Evolutionary conservation across 1,140 invertebrate species (phyloP).

Genomic region (Asobara japonica): DNA sequence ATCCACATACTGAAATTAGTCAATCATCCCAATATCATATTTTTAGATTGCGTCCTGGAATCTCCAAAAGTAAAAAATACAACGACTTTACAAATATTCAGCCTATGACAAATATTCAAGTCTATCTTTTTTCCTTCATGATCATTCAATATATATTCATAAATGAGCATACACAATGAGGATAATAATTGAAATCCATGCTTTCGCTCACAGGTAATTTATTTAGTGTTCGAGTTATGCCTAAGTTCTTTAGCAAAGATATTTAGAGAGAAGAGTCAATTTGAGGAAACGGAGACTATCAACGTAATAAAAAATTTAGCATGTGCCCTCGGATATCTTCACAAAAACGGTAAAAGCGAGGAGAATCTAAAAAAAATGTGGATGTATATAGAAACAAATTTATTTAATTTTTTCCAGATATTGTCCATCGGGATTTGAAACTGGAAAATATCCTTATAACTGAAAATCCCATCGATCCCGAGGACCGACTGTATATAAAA

Average conservation of each 20-base stretch:
- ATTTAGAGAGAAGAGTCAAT: constrained; percentile 54
- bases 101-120: too few species aligned
- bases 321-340: constrained; percentile 67
- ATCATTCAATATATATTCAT: too few species aligned
- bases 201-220: constrained; percentile 46
- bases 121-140: too few species aligned
- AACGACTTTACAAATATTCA: not conserved
- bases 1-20: constrained; percentile 69
- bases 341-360: constrained; percentile 65
- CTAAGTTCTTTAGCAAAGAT: constrained; percentile 60
- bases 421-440: constrained; percentile 71
- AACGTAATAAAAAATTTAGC: constrained; percentile 63
- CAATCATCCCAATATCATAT: constrained; percentile 68
- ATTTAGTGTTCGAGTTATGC: constrained; percentile 68
- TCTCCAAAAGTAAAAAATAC: constrained; percentile 52
- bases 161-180: too few species aligned
- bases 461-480: constrained; percentile 60
- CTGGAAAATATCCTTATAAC: constrained; percentile 70
- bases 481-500: constrained; percentile 67
- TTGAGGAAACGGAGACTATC: constrained; percentile 60
- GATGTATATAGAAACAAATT: not conserved
- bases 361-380: not conserved
- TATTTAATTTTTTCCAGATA: constrained; percentile 59
- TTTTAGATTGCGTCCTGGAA: constrained; percentile 68
- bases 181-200: not conserved